A percentile compares a stretch with the other conserved stretches of the same genome.
These are phyloP conservation scores for Taenaris catops DNA, from an alignment of 2,888 invertebrate species.

Conservation along the genomic window DNA sequence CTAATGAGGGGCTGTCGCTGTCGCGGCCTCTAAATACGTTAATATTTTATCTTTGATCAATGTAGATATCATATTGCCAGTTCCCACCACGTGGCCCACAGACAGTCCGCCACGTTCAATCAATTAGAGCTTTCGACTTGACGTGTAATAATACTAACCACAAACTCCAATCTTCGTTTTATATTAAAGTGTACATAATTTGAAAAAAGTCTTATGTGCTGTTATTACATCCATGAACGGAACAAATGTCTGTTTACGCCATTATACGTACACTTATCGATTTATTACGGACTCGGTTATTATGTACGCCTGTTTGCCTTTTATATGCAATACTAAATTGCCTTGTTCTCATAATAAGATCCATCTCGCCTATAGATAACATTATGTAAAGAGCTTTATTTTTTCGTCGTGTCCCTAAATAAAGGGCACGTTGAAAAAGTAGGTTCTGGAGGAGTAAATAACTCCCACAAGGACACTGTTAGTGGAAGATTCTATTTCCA, in stretches of 20 bases:
- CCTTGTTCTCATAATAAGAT: slow-evolving; percentile 15
- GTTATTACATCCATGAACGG: slow-evolving; percentile 24
- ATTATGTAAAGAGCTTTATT: slow-evolving; percentile 21
- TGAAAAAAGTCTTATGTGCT: slow-evolving; percentile 11
- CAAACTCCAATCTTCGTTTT: slow-evolving; percentile 14
- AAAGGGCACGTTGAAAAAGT: slow-evolving; percentile 63
- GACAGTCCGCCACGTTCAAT: slow-evolving; percentile 23
- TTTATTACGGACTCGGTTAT: slow-evolving; percentile 43
- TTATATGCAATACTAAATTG: slow-evolving; percentile 21
- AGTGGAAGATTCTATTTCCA: slow-evolving; percentile 78
- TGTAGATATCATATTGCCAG: slow-evolving; percentile 23
- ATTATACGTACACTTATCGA: slow-evolving; percentile 42
- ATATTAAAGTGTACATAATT: slow-evolving; percentile 1
- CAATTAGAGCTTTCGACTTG: slow-evolving; percentile 29
- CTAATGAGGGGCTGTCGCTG: slow-evolving; percentile 13
- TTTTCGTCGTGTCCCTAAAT: slow-evolving; percentile 39
- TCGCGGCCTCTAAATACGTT: slow-evolving; percentile 24
- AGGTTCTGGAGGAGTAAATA: slow-evolving; percentile 68
- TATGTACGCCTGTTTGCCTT: slow-evolving; percentile 34
- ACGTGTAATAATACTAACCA: slow-evolving; percentile 40
- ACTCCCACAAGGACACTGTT: slow-evolving; percentile 79
- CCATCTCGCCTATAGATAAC: slow-evolving; percentile 4
- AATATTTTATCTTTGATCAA: slow-evolving; percentile 20
- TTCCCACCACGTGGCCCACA: slow-evolving; percentile 29
- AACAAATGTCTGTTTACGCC: slow-evolving; percentile 29